phyloP scores from a whole-genome alignment of 2,113 vertebrate genomes.

The Caretta caretta region DNA sequence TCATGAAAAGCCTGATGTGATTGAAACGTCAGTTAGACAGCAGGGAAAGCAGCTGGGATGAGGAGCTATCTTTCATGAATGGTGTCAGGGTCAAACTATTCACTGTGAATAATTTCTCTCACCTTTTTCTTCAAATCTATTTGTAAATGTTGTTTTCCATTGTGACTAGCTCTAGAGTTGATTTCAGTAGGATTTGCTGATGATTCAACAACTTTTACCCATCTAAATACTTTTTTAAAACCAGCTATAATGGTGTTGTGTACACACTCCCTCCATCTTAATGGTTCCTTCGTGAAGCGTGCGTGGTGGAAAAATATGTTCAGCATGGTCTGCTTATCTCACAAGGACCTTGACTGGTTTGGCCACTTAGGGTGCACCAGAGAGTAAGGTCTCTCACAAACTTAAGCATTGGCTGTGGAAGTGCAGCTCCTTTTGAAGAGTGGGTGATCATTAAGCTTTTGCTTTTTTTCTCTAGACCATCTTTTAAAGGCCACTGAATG shows the following conservation, averaged over 20 bases:
- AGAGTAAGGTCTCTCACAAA: neutral
- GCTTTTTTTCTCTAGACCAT: neutral
- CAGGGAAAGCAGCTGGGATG: conserved; percentile 22
- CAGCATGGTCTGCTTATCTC: neutral
- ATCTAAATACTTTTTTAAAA: conserved; percentile 17
- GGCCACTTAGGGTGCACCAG: neutral
- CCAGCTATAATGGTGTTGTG: neutral
- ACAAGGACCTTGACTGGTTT: neutral
- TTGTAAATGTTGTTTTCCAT: conserved; percentile 36
- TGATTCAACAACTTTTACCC: conserved; percentile 20
- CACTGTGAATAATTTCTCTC: conserved; percentile 45
- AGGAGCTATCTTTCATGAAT: conserved; percentile 8
- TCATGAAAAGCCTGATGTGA: conserved; percentile 2
- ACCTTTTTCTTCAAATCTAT: conserved; percentile 53
- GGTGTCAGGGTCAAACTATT: neutral
- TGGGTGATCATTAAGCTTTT: neutral
- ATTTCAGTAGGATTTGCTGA: conserved; percentile 40
- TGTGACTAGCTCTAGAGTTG: conserved; percentile 46
- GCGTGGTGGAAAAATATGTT: neutral
- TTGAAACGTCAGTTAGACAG: neutral
- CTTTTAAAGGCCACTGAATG: neutral
- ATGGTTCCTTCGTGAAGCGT: neutral
- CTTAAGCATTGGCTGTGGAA: neutral
- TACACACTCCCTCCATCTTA: conserved; percentile 7
- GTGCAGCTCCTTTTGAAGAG: neutral